phyloP scores from a whole-genome alignment of 2,888 invertebrate genomes.

The Troides aeacus region DNA sequence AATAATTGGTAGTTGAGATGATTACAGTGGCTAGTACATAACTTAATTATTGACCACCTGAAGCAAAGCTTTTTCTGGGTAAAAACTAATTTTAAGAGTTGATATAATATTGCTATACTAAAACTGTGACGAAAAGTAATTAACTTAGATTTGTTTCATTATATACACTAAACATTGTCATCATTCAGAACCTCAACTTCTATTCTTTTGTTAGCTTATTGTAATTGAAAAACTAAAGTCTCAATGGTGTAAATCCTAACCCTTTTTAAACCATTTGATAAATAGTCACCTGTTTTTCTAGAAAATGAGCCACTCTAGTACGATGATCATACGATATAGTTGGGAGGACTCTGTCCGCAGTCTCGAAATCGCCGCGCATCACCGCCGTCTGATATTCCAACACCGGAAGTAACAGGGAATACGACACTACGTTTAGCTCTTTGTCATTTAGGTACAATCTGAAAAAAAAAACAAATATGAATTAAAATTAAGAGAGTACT shows the following conservation, averaged over 20 bases:
- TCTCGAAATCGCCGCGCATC: conserved; percentile 97
- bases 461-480: conserved; percentile 26
- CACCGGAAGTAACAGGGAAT: conserved; percentile 95
- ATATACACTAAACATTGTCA: too few relatives aligned
- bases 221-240: too few relatives aligned
- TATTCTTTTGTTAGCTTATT: too few relatives aligned
- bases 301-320: conserved; percentile 98
- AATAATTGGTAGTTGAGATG: background rate
- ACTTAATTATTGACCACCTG: background rate
- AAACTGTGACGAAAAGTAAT: too few relatives aligned
- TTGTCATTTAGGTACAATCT: conserved; percentile 98
- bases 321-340: conserved; percentile 98
- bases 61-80: background rate
- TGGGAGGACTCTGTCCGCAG: conserved; percentile 95
- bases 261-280: background rate
- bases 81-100: too few relatives aligned
- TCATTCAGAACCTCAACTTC: too few relatives aligned
- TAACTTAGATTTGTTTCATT: too few relatives aligned
- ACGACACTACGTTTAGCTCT: conserved; percentile 97
- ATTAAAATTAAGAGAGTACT: too few relatives aligned
- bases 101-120: too few relatives aligned
- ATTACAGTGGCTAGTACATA: background rate
- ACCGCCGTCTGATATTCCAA: conserved; percentile 99
- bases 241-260: too few relatives aligned
- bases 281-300: conserved; percentile 92